Evolutionary conservation across 1,140 invertebrate species (phyloP).

Genomic region (Lasioglossum baleicum): DNA sequence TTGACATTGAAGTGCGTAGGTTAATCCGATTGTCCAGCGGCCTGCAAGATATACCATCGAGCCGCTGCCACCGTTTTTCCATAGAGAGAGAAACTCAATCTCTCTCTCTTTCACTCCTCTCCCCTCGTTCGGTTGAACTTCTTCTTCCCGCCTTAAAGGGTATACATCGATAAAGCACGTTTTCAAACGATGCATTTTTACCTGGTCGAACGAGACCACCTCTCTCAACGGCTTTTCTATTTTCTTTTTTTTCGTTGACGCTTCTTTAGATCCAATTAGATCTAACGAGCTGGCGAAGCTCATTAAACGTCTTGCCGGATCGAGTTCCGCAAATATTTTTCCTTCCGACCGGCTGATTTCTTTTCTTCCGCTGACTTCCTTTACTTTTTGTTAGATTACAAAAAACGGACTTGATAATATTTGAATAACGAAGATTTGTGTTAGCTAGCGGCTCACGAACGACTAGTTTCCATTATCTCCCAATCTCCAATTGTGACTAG

Average conservation of each 20-base stretch:
- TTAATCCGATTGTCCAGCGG: conserved; percentile 57
- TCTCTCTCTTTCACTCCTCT: too few relatives aligned
- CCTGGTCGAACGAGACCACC: not conserved
- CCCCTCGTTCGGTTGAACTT: not conserved
- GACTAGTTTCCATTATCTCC: too few relatives aligned
- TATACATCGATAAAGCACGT: conserved; percentile 31
- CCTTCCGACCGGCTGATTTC: not conserved
- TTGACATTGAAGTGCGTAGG: conserved; percentile 60
- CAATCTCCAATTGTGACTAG: too few relatives aligned
- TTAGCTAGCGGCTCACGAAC: too few relatives aligned
- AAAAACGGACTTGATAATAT: too few relatives aligned
- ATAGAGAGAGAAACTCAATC: conserved; percentile 1
- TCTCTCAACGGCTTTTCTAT: not conserved
- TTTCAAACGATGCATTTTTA: conserved; percentile 30
- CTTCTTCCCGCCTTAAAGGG: conserved; percentile 23
- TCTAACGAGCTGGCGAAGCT: conserved; percentile 29
- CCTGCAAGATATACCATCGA: conserved; percentile 25
- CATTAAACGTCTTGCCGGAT: conserved; percentile 25
- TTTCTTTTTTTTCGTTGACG: conserved; percentile 23
- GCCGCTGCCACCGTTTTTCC: conserved; percentile 10
- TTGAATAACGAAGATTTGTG: too few relatives aligned
- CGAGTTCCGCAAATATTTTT: conserved; percentile 11
- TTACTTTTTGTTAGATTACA: too few relatives aligned
- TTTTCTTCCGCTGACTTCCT: not conserved
- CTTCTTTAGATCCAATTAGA: conserved; percentile 45